A percentile compares a stretch with the other conserved stretches of the same genome.
Evolutionary conservation across 23 tunicate species (phyloP).

Genomic region (Diplosoma virens): DNA sequence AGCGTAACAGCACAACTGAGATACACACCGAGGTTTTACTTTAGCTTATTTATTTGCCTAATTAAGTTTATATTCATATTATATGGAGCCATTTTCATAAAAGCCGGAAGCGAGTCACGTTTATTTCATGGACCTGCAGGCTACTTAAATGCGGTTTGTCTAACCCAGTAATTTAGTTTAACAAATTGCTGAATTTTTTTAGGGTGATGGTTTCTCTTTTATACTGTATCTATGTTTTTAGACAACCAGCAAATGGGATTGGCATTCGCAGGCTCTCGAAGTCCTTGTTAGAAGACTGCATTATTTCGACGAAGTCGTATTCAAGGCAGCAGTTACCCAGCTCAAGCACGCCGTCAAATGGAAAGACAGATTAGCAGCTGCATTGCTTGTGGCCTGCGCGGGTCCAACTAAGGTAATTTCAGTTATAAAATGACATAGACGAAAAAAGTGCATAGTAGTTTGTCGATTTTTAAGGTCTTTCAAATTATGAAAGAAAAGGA

Average conservation of each 20-base stretch:
- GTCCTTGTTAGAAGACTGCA: slow-evolving; percentile 46
- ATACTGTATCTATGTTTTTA: too few species aligned
- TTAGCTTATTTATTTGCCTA: too few species aligned
- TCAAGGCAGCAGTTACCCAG: slow-evolving; percentile 51
- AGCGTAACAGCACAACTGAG: too few species aligned
- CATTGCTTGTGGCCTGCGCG: slow-evolving; percentile 50
- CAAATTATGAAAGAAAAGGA: slow-evolving; percentile 44
- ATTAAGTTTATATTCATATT: not conserved
- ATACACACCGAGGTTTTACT: too few species aligned
- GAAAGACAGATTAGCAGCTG: slow-evolving; percentile 82
- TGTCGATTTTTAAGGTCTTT: too few species aligned
- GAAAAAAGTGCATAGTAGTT: too few species aligned
- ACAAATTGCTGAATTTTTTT: too few species aligned
- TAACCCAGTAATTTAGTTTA: too few species aligned
- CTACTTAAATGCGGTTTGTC: too few species aligned
- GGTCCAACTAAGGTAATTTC: slow-evolving; percentile 55
- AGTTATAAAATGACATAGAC: too few species aligned
- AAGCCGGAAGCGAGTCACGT: not conserved
- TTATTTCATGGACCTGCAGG: too few species aligned
- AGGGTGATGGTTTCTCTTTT: too few species aligned
- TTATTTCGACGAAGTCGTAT: slow-evolving; percentile 34
- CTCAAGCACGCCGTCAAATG: slow-evolving; percentile 63
- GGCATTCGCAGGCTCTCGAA: slow-evolving; percentile 72
- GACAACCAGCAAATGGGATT: slow-evolving; percentile 55
- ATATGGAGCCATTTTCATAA: not conserved